These are phyloP conservation scores for Irena cyanogastra DNA, from an alignment of 2,113 vertebrate species.

Conservation along the genomic window DNA sequence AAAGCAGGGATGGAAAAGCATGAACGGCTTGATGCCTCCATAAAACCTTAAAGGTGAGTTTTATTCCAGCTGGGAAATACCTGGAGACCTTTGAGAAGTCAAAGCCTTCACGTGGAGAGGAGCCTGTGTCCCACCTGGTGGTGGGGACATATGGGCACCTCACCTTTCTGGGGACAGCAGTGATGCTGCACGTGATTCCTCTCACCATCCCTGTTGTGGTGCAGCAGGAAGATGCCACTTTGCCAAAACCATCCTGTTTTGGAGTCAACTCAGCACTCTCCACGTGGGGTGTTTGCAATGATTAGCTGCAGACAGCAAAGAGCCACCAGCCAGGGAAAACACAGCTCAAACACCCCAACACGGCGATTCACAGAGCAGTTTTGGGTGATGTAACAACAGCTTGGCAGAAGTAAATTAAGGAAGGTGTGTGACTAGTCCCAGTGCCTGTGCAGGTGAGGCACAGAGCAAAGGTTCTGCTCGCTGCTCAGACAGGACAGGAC, in stretches of 20 bases:
- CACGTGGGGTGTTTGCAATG: fast-evolving
- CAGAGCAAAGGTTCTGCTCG: fast-evolving
- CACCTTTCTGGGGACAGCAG: not conserved
- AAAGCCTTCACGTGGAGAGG: not conserved
- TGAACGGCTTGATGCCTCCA: not conserved
- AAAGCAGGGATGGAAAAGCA: not conserved
- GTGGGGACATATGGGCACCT: fast-evolving
- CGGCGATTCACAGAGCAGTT: not conserved
- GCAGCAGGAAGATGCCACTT: not conserved
- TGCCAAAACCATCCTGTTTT: fast-evolving
- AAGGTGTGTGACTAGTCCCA: not conserved
- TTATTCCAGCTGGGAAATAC: not conserved
- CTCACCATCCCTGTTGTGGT: not conserved
- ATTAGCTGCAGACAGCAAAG: not conserved
- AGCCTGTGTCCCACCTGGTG: not conserved
- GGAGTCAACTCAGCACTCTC: fast-evolving
- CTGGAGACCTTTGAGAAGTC: not conserved
- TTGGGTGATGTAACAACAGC: not conserved
- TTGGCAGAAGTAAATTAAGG: not conserved
- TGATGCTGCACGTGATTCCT: not conserved
- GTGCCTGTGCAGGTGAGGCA: not conserved
- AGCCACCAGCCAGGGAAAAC: not conserved
- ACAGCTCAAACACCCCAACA: not conserved
- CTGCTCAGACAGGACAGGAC: not conserved
- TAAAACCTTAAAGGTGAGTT: not conserved